Percentiles rank a stretch among this genome's conserved stretches.
These are phyloP conservation scores for Nomada fucata DNA, from an alignment of 2,888 invertebrate species.

Conservation along the genomic window DNA sequence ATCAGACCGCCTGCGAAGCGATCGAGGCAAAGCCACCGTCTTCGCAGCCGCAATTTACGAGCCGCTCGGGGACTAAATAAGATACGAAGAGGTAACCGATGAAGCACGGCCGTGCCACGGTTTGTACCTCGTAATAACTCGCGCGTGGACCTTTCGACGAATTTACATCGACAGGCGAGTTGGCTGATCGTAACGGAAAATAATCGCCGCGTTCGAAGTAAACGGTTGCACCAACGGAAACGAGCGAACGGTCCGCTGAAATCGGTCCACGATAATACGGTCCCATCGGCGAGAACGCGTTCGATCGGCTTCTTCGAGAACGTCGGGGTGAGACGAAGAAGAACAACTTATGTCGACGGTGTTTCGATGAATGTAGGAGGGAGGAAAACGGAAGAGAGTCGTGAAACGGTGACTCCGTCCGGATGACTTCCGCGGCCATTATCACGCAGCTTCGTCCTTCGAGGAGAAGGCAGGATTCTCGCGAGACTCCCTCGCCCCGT, in stretches of 20 bases:
- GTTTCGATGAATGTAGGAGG: background rate
- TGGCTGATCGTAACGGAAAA: constrained; percentile 19
- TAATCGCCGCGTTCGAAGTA: constrained; percentile 24
- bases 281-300: background rate
- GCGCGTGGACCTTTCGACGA: constrained; percentile 5
- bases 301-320: background rate
- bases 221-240: background rate
- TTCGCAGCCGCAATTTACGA: constrained; percentile 41
- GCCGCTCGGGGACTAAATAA: constrained; percentile 14
- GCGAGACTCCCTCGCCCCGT: constrained; percentile 22
- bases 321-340: background rate
- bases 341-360: too few relatives aligned
- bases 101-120: background rate
- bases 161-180: background rate
- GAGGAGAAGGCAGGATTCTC: constrained; percentile 59
- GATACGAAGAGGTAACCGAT: constrained; percentile 6
- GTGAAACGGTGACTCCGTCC: background rate
- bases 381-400: background rate
- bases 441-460: constrained; percentile 58
- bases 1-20: background rate
- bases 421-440: background rate
- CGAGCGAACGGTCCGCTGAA: background rate
- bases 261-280: constrained; percentile 3
- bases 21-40: background rate
- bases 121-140: background rate